Evolutionary conservation across 2,113 vertebrate species (phyloP).

Genomic region (Notarius lentiginosus): DNA sequence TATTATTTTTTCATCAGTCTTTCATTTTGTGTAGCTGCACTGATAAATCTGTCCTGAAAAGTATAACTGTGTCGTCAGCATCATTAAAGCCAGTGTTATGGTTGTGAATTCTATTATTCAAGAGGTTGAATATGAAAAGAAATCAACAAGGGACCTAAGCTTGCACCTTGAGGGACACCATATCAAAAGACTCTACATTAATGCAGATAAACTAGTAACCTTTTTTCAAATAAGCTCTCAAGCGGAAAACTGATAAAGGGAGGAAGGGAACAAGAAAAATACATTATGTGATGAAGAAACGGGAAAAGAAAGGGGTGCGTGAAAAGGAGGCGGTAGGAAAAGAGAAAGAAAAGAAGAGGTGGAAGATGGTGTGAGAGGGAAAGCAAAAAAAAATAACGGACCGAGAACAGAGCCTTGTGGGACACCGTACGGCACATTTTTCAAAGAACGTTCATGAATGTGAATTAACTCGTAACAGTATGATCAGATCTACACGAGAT

Average conservation of each 20-base stretch:
- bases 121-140: background rate
- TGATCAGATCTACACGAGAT: background rate
- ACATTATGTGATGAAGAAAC: background rate
- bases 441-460: background rate
- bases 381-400: background rate
- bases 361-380: background rate
- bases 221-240: background rate
- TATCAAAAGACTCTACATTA: background rate
- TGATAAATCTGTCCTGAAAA: background rate
- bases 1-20: background rate
- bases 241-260: background rate
- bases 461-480: background rate
- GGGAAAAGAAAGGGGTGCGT: background rate
- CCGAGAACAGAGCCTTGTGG: background rate
- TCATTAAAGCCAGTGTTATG: background rate
- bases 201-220: background rate
- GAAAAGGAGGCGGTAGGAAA: background rate
- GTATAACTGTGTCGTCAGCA: background rate
- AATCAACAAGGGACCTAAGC: background rate
- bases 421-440: background rate
- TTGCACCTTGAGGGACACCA: background rate
- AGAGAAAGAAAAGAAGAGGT: background rate
- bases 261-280: background rate
- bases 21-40: background rate
- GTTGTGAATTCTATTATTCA: background rate